A percentile compares a stretch with the other conserved stretches of the same genome.
phyloP scores from a whole-genome alignment of 2,797 vertebrate species.

The Fistularia commersonii region DNA sequence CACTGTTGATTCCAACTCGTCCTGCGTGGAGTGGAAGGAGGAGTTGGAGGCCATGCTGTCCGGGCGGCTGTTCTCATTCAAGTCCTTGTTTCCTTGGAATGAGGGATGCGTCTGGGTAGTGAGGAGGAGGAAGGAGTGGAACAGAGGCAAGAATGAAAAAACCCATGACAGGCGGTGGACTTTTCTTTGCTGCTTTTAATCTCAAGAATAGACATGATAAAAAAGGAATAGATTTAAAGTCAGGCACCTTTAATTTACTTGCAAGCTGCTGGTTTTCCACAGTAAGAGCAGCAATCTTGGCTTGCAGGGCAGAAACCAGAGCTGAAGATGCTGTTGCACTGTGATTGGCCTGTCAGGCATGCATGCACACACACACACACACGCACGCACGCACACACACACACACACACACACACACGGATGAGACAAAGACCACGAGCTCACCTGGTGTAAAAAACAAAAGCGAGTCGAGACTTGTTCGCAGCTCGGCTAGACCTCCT shows the following conservation, averaged over 20 bases:
- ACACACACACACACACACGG: slow-evolving; percentile 17
- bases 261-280: slow-evolving; percentile 90
- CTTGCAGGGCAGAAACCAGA: slow-evolving; percentile 83
- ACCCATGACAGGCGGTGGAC: too few species aligned
- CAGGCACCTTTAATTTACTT: slow-evolving; percentile 84
- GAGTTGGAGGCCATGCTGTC: slow-evolving; percentile 77
- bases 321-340: slow-evolving; percentile 75
- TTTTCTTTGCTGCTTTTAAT: background rate
- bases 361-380: slow-evolving; percentile 17
- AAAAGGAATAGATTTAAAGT: slow-evolving; percentile 2
- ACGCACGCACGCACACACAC: slow-evolving; percentile 21
- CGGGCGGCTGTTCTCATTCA: slow-evolving; percentile 68
- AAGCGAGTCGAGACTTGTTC: slow-evolving; percentile 56
- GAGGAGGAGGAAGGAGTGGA: background rate
- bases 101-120: slow-evolving; percentile 63
- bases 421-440: slow-evolving; percentile 56
- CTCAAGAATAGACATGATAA: background rate
- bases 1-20: slow-evolving; percentile 71
- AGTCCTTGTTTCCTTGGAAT: slow-evolving; percentile 61
- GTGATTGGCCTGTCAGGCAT: slow-evolving; percentile 52
- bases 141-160: background rate
- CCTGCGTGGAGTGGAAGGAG: slow-evolving; percentile 80
- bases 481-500: slow-evolving; percentile 47
- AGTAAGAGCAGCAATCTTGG: slow-evolving; percentile 86
- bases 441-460: slow-evolving; percentile 54